Evolutionary conservation across 2,888 invertebrate genomes (phyloP).

Genomic region (Eupithecia subumbrata): DNA sequence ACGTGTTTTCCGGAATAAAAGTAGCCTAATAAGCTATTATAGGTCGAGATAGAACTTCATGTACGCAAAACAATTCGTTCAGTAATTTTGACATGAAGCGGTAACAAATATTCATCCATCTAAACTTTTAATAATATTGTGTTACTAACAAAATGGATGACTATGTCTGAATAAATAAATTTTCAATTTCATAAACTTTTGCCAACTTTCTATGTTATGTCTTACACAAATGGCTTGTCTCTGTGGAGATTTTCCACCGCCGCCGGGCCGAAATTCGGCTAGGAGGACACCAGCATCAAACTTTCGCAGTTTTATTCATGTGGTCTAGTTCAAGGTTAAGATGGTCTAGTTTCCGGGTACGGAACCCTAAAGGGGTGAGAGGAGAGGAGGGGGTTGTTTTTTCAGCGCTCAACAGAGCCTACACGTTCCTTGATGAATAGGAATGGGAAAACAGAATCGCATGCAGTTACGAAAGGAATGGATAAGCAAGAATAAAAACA

Average conservation of each 20-base stretch:
- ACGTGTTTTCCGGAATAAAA: no score
- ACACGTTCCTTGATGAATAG: constrained; percentile 46
- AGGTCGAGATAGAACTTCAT: not conserved
- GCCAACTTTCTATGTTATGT: no score
- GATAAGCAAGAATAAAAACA: constrained; percentile 17
- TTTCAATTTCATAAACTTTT: no score
- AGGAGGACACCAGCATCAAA: not conserved
- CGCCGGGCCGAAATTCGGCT: not conserved
- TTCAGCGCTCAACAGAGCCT: constrained; percentile 44
- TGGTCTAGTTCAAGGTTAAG: not conserved
- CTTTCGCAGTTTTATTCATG: not conserved
- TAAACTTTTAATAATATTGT: not conserved
- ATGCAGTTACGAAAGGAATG: constrained; percentile 39
- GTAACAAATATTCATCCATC: no score
- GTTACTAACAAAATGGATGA: no score
- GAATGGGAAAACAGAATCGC: constrained; percentile 45
- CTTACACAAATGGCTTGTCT: no score
- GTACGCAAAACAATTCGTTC: not conserved
- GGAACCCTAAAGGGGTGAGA: constrained; percentile 35
- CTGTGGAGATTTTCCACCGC: no score
- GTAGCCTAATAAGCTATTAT: no score
- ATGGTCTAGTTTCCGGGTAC: constrained; percentile 4
- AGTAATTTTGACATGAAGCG: not conserved
- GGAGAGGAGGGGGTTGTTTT: constrained; percentile 44
- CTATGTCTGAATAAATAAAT: no score